A percentile compares a stretch with the other conserved stretches of the same genome.
Evolutionary conservation across 2,797 vertebrate species (phyloP).

Genomic region (Trachops cirrhosus): DNA sequence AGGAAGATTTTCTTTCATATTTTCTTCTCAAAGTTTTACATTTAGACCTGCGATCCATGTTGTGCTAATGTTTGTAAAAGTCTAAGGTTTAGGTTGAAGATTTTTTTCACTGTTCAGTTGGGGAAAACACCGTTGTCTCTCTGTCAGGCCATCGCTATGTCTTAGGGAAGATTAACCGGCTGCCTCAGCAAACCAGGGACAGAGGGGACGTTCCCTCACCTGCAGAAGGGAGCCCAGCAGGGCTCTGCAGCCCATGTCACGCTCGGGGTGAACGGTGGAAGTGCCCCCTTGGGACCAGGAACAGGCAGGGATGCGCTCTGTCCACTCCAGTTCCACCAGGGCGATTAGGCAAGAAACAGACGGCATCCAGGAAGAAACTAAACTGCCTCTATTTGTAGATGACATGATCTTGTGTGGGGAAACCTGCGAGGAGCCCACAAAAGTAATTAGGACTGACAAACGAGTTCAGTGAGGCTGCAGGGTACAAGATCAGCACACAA

Average conservation of each 20-base stretch:
- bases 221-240: background rate
- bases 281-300: background rate
- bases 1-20: background rate
- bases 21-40: background rate
- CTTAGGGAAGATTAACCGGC: background rate
- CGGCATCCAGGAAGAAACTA: background rate
- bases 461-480: background rate
- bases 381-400: background rate
- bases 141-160: background rate
- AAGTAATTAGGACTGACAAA: no score
- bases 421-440: no score
- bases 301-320: no score
- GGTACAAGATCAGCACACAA: fast-evolving
- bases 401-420: background rate
- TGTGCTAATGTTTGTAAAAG: background rate
- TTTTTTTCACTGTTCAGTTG: background rate
- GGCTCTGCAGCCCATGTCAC: background rate
- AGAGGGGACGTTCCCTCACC: no score
- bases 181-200: background rate
- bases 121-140: background rate
- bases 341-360: background rate
- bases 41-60: background rate
- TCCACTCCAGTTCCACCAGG: background rate
- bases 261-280: background rate
- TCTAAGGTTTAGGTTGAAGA: background rate